These are phyloP conservation scores for Cosmia pyralina DNA, from an alignment of 2,888 invertebrate species.

Conservation along the genomic window DNA sequence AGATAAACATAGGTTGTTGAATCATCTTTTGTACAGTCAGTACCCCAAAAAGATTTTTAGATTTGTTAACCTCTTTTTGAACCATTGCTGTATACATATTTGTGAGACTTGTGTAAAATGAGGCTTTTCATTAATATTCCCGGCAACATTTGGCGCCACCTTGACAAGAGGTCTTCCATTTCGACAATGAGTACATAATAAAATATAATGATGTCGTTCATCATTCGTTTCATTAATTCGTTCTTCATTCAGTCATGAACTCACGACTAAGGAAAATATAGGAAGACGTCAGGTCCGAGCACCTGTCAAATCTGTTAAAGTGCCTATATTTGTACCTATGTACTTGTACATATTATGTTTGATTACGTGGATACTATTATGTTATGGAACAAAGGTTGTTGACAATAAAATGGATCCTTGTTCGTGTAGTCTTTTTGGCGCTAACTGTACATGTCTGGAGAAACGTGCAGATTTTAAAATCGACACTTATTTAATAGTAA, in stretches of 20 bases:
- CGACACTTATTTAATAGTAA: background rate
- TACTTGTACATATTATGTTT: too few species aligned
- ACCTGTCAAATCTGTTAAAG: too few species aligned
- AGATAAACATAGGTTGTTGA: constrained; percentile 19
- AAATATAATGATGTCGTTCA: too few species aligned
- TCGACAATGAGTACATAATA: too few species aligned
- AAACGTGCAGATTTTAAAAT: background rate
- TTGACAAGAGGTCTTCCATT: too few species aligned
- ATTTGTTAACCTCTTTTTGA: background rate
- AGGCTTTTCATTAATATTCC: too few species aligned
- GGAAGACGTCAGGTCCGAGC: too few species aligned
- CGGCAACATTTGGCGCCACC: too few species aligned
- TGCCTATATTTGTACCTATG: too few species aligned
- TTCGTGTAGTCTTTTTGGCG: background rate
- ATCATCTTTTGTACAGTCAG: constrained; percentile 7
- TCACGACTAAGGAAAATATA: too few species aligned
- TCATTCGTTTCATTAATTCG: too few species aligned
- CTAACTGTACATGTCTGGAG: background rate
- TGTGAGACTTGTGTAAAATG: background rate
- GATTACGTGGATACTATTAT: background rate
- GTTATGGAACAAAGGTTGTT: background rate
- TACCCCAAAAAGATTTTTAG: background rate
- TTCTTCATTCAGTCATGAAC: too few species aligned
- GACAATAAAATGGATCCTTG: background rate
- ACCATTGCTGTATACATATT: background rate